A percentile compares a stretch with the other conserved stretches of the same genome.
Evolutionary conservation across 1,140 invertebrate genomes (phyloP).

Genomic region (Ectropis grisescens): DNA sequence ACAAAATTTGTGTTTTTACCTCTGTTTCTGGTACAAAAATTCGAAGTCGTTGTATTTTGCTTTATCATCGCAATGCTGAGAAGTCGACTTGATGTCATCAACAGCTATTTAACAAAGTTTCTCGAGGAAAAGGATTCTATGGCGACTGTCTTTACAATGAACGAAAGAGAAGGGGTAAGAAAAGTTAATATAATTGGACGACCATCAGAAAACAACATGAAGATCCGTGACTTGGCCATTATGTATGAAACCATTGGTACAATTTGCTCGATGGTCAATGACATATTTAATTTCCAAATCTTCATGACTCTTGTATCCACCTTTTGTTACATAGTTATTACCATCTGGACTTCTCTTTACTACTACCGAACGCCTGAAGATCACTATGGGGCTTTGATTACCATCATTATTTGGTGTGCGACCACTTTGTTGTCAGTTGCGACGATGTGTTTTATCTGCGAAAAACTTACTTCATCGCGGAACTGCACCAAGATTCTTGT

Average conservation of each 20-base stretch:
- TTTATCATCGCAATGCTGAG: conserved; percentile 25
- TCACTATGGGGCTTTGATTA: conserved; percentile 12
- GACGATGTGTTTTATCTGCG: conserved; percentile 29
- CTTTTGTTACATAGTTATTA: conserved; percentile 33
- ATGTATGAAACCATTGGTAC: conserved; percentile 30
- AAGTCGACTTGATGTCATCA: conserved; percentile 25
- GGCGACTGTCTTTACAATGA: conserved; percentile 13
- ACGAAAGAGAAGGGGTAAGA: conserved; percentile 6
- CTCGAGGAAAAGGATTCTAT: conserved; percentile 15
- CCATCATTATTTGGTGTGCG: conserved; percentile 23
- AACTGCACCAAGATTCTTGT: conserved; percentile 26
- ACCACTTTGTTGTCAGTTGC: conserved; percentile 25
- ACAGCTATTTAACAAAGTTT: conserved; percentile 24
- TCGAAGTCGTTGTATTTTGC: conserved; percentile 29
- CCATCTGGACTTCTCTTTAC: conserved; percentile 36
- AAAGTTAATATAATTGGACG: conserved; percentile 23
- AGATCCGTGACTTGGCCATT: conserved; percentile 25
- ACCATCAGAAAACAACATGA: conserved; percentile 18
- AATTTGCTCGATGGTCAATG: conserved; percentile 24
- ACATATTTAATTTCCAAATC: conserved; percentile 36
- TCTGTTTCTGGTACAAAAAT: conserved; percentile 26
- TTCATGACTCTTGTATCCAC: conserved; percentile 33
- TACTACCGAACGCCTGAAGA: conserved; percentile 13
- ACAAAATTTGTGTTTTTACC: no score
- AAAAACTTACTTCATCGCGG: conserved; percentile 21